phyloP scores from a whole-genome alignment of 2,113 vertebrate species.

The Casuarius casuarius region DNA sequence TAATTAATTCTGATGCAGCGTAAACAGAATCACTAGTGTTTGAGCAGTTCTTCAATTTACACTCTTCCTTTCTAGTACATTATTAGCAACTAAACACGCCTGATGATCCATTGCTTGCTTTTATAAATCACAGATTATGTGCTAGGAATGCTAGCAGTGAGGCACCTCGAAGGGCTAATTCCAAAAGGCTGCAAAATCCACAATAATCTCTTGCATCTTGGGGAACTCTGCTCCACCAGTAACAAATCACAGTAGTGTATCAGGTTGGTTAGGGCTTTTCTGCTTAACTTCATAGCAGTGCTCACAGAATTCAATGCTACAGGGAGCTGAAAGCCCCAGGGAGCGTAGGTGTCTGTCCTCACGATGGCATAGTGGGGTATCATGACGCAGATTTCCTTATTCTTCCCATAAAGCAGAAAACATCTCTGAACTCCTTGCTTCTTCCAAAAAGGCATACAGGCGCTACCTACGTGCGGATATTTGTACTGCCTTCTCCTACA shows the following conservation, averaged over 20 bases:
- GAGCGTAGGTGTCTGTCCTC: background rate
- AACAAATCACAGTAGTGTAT: background rate
- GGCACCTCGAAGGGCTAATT: background rate
- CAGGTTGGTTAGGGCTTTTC: background rate
- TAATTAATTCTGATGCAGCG: accelerated
- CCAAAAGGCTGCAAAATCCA: background rate
- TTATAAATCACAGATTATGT: background rate
- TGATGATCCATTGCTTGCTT: background rate
- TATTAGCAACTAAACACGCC: background rate
- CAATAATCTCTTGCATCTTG: background rate
- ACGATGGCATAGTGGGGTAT: background rate
- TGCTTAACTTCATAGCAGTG: background rate
- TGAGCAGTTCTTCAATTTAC: background rate
- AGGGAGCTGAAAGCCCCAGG: background rate
- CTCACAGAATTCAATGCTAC: background rate
- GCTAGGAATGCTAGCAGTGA: background rate
- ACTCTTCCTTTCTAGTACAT: background rate
- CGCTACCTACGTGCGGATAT: background rate
- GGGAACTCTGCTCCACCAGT: background rate
- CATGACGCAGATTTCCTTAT: background rate
- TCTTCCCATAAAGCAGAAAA: background rate
- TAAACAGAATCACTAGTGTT: background rate
- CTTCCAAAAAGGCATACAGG: background rate
- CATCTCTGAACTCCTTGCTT: background rate
- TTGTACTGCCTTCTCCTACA: background rate